Evolutionary conservation across 1,140 invertebrate species (phyloP), one percentile per base, ranked within the genome.

Genomic region (Calycopis cecrops): DNA sequence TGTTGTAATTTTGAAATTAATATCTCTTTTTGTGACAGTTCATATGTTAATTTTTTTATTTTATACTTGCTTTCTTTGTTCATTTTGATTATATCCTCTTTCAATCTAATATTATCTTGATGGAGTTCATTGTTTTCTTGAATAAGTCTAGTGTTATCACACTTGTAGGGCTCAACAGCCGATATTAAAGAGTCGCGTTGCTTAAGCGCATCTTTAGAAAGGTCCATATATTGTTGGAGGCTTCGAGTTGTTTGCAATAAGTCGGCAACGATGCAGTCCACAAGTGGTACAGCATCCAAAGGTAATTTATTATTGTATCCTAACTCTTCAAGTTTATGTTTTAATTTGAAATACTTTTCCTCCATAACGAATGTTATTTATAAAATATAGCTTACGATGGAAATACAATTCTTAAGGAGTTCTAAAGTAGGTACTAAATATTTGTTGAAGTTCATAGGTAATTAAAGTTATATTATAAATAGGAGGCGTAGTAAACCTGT

Each of bases 161-260:
- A 91, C 80, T 91, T 92, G 63, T 92, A 93, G 1, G 92, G 92
- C 77, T 93, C 91, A 49, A 89, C 83, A 64, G 89, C 88, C 21
- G 88, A 75, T 78, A 92, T 88, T 44, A 92, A 74, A 40, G 87
- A 76, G 74, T 90, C 90, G 49, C 89, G 85, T 73, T 91, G 90
- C 87, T 91, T 69, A 50, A 89, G 76, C 53, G 91, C 90, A 66
- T 92, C 88, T 77, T 93, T 90, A 6, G 92, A 91, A 47, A 93
- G 76, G 48, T 92, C 90, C 88, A 95, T 95, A 67, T 93, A 94
- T 83, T 95, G 92, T 69, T 93, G 92, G 28, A 96, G 83, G 73
- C 92, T 94, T 52, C 93, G 91, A 21, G 93, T 95, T 14, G 94
- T 95, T 73, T 94, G 91, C 52, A 95, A 82, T 49, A 96, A 88